phyloP scores from a whole-genome alignment of 2,797 vertebrate species.

The Labeo calbasu region DNA sequence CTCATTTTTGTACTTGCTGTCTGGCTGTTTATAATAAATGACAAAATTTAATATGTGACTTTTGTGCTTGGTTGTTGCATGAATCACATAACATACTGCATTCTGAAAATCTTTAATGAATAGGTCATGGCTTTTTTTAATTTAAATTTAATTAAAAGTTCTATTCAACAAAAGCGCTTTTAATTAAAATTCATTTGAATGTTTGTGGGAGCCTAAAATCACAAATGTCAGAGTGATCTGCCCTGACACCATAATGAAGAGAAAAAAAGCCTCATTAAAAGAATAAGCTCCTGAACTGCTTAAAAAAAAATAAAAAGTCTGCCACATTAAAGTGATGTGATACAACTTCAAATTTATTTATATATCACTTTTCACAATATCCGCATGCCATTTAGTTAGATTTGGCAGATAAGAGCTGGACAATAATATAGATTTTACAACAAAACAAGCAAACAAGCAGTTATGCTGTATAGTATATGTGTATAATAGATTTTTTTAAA shows the following conservation, averaged over 20 bases:
- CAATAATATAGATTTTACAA: not conserved
- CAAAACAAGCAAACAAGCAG: not conserved
- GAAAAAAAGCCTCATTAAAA: not conserved
- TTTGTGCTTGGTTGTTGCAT: not conserved
- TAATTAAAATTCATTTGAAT: not conserved
- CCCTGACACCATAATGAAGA: not conserved
- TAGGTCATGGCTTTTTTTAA: not conserved
- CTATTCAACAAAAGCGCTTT: not conserved
- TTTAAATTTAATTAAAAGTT: not conserved
- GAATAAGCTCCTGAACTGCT: not conserved
- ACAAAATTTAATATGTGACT: not conserved
- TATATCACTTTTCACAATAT: not conserved
- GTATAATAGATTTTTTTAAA: not conserved
- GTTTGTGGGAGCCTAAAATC: too few species aligned
- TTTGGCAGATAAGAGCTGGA: not conserved
- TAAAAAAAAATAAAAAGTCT: not conserved
- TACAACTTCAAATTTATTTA: not conserved
- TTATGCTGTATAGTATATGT: not conserved
- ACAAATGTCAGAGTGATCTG: not conserved
- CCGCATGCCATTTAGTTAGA: not conserved
- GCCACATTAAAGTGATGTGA: not conserved
- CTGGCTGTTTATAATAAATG: constrained; percentile 50
- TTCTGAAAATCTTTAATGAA: not conserved
- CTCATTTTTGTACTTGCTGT: constrained; percentile 48
- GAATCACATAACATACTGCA: not conserved